A percentile compares a stretch with the other conserved stretches of the same genome.
Conservation (phyloP, 2,888 invertebrate species). For the Andrena dorsata region DNA sequence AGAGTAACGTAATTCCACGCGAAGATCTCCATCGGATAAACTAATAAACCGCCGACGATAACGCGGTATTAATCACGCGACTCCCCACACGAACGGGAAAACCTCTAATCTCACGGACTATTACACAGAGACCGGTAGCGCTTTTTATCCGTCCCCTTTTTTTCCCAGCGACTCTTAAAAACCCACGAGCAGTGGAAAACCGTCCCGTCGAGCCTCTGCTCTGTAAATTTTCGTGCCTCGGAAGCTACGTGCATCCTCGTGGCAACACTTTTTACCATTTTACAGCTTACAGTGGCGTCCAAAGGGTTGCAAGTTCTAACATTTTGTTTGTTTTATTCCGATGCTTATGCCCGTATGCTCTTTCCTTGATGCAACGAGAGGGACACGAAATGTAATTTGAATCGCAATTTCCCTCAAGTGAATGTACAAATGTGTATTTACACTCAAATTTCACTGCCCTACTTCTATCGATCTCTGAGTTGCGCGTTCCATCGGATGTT, state of each 20-base stretch:
- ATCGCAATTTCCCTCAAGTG: too few relatives aligned
- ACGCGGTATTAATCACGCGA: constrained; percentile 29
- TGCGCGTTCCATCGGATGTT: neutral
- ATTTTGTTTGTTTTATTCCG: too few relatives aligned
- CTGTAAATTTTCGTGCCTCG: neutral
- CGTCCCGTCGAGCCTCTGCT: neutral
- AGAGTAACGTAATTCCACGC: neutral
- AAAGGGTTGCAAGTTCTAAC: too few relatives aligned
- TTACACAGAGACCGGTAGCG: neutral
- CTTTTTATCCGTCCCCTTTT: constrained; percentile 4
- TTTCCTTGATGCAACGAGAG: too few relatives aligned
- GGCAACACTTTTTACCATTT: neutral
- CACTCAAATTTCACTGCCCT: neutral
- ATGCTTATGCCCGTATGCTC: too few relatives aligned
- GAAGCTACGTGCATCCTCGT: neutral
- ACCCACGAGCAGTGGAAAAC: neutral
- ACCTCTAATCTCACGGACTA: neutral
- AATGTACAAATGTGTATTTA: too few relatives aligned
- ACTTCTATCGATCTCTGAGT: neutral
- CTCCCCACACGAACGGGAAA: neutral
- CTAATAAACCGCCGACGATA: constrained; percentile 33
- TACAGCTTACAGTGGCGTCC: too few relatives aligned
- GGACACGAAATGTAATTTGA: too few relatives aligned
- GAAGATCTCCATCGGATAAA: constrained; percentile 20
- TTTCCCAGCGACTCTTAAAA: neutral